phyloP scores from a whole-genome alignment of 1,140 invertebrate genomes.

The Phortica variegata region DNA sequence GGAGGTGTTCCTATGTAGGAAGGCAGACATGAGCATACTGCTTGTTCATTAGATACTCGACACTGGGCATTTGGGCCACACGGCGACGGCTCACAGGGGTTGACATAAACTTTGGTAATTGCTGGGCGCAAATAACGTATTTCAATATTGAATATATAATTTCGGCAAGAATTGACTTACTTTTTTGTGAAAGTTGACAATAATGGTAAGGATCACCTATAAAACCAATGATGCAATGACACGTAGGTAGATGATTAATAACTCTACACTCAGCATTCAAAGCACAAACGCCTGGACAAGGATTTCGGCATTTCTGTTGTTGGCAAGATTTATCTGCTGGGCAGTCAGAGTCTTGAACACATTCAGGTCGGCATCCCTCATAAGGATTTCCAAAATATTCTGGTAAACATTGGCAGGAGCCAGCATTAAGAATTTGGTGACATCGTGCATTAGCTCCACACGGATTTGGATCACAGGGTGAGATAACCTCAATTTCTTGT shows the following conservation, averaged over 20 bases:
- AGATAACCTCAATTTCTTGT: constrained; percentile 39
- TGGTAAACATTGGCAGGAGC: constrained; percentile 59
- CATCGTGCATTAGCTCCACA: constrained; percentile 69
- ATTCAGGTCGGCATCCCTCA: constrained; percentile 75
- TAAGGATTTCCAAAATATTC: constrained; percentile 70
- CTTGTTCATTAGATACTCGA: constrained; percentile 57
- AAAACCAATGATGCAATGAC: constrained; percentile 41
- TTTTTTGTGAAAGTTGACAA: too few species aligned
- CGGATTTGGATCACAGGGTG: constrained; percentile 64
- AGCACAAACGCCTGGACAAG: constrained; percentile 74
- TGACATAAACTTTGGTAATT: constrained; percentile 45
- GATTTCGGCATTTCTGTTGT: constrained; percentile 72
- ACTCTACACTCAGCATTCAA: constrained; percentile 73
- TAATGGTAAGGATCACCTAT: constrained; percentile 46
- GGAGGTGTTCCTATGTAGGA: constrained; percentile 61
- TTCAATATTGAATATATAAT: too few species aligned
- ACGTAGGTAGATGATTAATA: constrained; percentile 65
- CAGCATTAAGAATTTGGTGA: constrained; percentile 58
- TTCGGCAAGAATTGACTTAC: too few species aligned
- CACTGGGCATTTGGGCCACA: constrained; percentile 65
- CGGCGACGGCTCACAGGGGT: constrained; percentile 62
- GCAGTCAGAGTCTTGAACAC: constrained; percentile 80
- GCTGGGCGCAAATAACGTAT: constrained; percentile 26
- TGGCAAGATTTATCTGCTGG: constrained; percentile 70
- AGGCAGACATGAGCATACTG: constrained; percentile 58